phyloP scores from a whole-genome alignment of 1,140 invertebrate species.

The Platyura marginata region DNA sequence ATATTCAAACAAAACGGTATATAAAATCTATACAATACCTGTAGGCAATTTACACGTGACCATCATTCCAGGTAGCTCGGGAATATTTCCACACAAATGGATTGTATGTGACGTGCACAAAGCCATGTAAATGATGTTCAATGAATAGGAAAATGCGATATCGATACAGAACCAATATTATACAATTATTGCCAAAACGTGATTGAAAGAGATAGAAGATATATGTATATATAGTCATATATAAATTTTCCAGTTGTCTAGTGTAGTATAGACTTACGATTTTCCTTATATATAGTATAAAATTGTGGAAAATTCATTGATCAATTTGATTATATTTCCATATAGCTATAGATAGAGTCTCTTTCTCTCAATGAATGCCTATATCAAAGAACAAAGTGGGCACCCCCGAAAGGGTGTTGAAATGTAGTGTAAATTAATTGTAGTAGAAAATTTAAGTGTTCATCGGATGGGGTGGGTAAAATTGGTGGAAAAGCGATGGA shows the following conservation, averaged over 20 bases:
- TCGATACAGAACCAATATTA: not conserved
- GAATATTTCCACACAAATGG: slow-evolving; percentile 2
- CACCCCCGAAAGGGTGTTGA: not conserved
- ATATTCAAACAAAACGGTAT: no score
- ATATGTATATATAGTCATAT: no score
- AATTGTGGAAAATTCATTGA: not conserved
- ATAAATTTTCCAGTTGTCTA: no score
- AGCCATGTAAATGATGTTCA: slow-evolving; percentile 3
- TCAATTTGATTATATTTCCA: no score
- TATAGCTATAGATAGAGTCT: no score
- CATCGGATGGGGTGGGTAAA: no score
- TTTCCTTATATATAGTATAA: no score
- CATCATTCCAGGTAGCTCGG: not conserved
- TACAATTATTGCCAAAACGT: no score
- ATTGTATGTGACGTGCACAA: slow-evolving; percentile 1
- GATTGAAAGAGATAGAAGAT: no score
- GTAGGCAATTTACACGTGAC: not conserved
- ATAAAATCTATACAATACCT: not conserved
- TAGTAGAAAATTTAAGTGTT: not conserved
- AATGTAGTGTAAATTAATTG: not conserved
- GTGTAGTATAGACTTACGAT: no score
- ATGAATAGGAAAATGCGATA: slow-evolving; percentile 2
- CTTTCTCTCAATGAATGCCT: no score
- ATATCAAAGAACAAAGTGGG: not conserved
- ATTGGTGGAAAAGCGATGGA: no score